These are phyloP conservation scores for Erebia aethiops DNA, from an alignment of 2,888 invertebrate genomes.

Conservation along the genomic window DNA sequence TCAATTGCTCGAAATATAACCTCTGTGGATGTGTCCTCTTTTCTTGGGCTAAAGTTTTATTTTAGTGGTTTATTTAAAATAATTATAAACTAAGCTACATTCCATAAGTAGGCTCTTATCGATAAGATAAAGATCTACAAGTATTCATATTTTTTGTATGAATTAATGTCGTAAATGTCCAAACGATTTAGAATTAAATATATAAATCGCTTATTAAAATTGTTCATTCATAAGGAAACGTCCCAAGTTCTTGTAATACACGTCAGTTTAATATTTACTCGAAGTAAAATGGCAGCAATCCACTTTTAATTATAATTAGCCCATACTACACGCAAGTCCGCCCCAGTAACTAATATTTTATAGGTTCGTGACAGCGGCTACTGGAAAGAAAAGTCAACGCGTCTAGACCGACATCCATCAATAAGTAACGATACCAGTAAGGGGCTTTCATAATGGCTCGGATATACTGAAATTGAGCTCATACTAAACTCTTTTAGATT, in stretches of 20 bases:
- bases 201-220: neutral
- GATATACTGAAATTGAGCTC: neutral
- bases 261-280: conserved; percentile 15
- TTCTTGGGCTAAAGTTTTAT: too few species aligned
- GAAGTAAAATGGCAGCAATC: conserved; percentile 14
- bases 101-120: neutral
- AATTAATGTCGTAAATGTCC: neutral
- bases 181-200: conserved; percentile 1
- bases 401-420: conserved; percentile 70
- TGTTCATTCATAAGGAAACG: conserved; percentile 10
- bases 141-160: neutral
- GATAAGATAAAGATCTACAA: neutral
- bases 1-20: too few species aligned
- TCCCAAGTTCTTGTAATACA: conserved; percentile 4
- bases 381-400: conserved; percentile 54
- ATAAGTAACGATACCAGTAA: conserved; percentile 70
- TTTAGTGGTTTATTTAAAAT: too few species aligned
- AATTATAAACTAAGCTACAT: too few species aligned
- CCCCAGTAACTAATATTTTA: conserved; percentile 41
- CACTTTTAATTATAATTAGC: conserved; percentile 24
- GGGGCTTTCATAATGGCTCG: conserved; percentile 56
- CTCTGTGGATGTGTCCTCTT: too few species aligned
- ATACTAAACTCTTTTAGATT: too few species aligned
- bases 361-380: conserved; percentile 68
- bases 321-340: conserved; percentile 28